Evolutionary conservation across 2,888 invertebrate species (phyloP).

Genomic region (Temnothorax unifasciatus): DNA sequence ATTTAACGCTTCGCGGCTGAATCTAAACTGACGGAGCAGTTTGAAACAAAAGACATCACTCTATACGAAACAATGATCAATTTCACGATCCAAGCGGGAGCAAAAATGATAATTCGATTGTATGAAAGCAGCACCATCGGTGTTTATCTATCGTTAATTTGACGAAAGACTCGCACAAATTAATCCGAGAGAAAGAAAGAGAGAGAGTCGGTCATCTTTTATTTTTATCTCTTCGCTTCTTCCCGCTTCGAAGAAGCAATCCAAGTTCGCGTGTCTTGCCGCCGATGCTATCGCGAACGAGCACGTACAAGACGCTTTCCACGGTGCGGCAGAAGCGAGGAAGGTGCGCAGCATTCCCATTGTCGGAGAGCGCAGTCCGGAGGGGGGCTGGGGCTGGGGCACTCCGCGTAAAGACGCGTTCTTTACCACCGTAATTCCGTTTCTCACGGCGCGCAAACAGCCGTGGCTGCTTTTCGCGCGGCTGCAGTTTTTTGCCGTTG

Average conservation of each 20-base stretch:
- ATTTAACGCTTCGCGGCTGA: conserved; percentile 14
- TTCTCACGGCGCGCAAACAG: conserved; percentile 42
- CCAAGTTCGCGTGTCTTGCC: conserved; percentile 39
- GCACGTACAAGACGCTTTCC: conserved; percentile 28
- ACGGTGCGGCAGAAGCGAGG: conserved; percentile 26
- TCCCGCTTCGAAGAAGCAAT: conserved; percentile 24
- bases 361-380: conserved; percentile 18
- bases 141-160: background rate
- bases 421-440: conserved; percentile 51
- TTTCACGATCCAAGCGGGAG: too few species aligned
- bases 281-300: conserved; percentile 40
- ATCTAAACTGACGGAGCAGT: background rate
- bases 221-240: background rate
- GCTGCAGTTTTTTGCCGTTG: conserved; percentile 30
- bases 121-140: background rate
- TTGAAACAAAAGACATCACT: conserved; percentile 1
- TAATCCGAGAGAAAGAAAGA: background rate
- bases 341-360: conserved; percentile 40
- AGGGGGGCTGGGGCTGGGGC: background rate
- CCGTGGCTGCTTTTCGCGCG: conserved; percentile 35
- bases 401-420: conserved; percentile 30
- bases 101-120: background rate
- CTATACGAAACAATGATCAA: background rate
- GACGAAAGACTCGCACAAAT: conserved; percentile 4
- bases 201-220: background rate